phyloP scores from a whole-genome alignment of 2,113 vertebrate genomes.

The Aldabrachelys gigantea region DNA sequence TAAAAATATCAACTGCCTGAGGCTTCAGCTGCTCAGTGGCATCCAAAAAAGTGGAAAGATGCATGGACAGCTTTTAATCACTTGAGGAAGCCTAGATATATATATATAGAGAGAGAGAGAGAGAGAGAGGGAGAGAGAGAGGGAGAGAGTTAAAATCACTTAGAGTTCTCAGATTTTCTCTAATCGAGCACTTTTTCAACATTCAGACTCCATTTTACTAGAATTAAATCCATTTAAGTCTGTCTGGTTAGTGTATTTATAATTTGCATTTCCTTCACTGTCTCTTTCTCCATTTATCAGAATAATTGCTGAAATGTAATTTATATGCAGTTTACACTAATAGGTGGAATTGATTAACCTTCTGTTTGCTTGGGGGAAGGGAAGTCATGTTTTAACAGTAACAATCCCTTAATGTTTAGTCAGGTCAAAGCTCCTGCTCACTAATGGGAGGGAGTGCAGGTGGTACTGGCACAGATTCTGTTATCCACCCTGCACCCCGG shows the following conservation, averaged over 20 bases:
- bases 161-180: neutral
- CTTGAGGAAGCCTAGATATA: neutral
- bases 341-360: conserved; percentile 26
- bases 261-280: neutral
- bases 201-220: neutral
- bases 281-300: neutral
- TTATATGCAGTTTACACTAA: conserved; percentile 12
- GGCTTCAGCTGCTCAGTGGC: neutral
- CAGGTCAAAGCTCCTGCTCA: neutral
- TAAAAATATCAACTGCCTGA: neutral
- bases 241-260: neutral
- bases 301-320: conserved; percentile 1
- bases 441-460: neutral
- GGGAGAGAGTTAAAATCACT: neutral
- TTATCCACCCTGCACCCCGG: neutral
- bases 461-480: neutral
- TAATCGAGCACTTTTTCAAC: neutral
- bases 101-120: no score
- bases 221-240: neutral
- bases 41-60: neutral
- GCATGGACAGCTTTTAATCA: neutral
- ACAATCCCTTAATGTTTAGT: neutral
- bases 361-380: neutral
- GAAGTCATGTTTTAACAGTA: neutral
- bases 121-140: no score